Percentiles rank a stretch among this genome's conserved stretches.
Evolutionary conservation across 1,140 invertebrate genomes (phyloP).

Genomic region (Neodiprion virginianus): DNA sequence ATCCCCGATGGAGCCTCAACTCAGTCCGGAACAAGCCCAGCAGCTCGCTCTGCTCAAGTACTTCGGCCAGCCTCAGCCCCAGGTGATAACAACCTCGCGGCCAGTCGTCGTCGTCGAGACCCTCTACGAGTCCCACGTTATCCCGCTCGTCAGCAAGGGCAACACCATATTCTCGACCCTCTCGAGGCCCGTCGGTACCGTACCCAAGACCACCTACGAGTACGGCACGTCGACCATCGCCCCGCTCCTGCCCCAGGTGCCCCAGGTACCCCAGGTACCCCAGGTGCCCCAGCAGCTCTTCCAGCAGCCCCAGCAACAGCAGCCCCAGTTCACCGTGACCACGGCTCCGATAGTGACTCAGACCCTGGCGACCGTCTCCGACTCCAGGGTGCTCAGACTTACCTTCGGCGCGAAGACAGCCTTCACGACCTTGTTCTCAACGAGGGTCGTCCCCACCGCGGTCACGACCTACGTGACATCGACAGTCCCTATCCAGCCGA

Average conservation of each 20-base stretch:
- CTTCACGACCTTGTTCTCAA: conserved; percentile 85
- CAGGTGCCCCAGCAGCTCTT: conserved; percentile 53
- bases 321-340: conserved; percentile 78
- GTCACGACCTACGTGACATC: conserved; percentile 82
- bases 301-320: conserved; percentile 62
- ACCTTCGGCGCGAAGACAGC: conserved; percentile 90
- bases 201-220: conserved; percentile 75
- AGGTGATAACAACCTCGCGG: conserved; percentile 78
- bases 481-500: conserved; percentile 75
- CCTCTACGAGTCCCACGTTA: conserved; percentile 80
- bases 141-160: conserved; percentile 77
- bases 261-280: conserved; percentile 63
- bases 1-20: conserved; percentile 55
- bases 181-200: conserved; percentile 75
- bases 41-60: conserved; percentile 75
- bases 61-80: conserved; percentile 73
- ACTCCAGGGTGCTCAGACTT: conserved; percentile 82
- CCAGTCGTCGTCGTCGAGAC: conserved; percentile 79
- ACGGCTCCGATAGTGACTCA: conserved; percentile 83
- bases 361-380: conserved; percentile 79
- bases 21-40: conserved; percentile 77
- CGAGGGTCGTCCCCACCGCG: conserved; percentile 82
- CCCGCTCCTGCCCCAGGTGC: conserved; percentile 53
- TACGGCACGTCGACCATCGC: conserved; percentile 75
- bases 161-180: conserved; percentile 79